Evolutionary conservation across 2,888 invertebrate genomes (phyloP), one percentile per base, ranked within the genome.

Genomic region (Tridacna gigas): DNA sequence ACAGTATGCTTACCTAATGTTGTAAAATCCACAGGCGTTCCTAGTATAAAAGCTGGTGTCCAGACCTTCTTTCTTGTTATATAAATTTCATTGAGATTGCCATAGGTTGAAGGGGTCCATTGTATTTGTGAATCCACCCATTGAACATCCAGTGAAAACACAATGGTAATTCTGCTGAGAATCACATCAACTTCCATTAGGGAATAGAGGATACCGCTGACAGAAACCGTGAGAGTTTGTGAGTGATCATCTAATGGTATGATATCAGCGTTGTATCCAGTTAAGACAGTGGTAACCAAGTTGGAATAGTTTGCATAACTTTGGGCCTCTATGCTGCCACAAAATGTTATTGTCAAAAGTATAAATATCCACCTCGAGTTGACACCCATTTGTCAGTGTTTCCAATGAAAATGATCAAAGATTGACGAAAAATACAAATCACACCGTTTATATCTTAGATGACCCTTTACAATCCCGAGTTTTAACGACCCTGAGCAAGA

Each of bases 161-260:
- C 67, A 4, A 73, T 5, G 13, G 74, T 60, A 5, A 82, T n/a
- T 15, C 51, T 45, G 7, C 82, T 74, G 15, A 61, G 37, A 13
- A 82, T 78, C 13, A 37, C 73, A 61, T 82, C 82, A 0, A 77
- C 74, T n/a, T 81, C 81, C 28, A 71, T 18, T 7, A 81, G 63
- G 12, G 61, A 18, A 47, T 81, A 81, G 51, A 81, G 26, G 18
- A 48, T 13, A 25, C 77, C n/a, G 5, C 77, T 48, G 15, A 77
- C 25, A 15, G 77, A 77, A 13, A 81, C 77, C 20, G 65, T 76
- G 28, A 81, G 18, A 22, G 56, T 45, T 25, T 73, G 13, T 12
- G 77, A 66, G 25, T 77, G 77, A 26, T 77, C 69, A 18, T 47
- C 65, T 0, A 81, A 4, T 1, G 81, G 81, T 28, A 77, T 37